Evolutionary conservation across 2,113 vertebrate species (phyloP).

Genomic region (Pluvialis apricaria): DNA sequence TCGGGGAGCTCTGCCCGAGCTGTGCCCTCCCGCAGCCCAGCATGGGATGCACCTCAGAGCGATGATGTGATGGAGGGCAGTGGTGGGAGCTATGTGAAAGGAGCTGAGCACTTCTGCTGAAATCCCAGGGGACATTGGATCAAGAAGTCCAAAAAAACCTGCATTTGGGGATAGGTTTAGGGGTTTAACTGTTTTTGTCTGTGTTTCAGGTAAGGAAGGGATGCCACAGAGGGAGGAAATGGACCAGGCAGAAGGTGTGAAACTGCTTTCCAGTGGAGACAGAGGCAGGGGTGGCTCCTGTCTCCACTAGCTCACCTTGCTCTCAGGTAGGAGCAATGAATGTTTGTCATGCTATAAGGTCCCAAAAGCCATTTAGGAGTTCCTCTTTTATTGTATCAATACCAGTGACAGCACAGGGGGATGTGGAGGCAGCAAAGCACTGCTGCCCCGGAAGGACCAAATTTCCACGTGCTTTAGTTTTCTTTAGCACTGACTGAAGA

Average conservation of each 20-base stretch:
- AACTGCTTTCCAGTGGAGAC: not conserved
- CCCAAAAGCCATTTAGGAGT: not conserved
- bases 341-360: not conserved
- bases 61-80: not conserved
- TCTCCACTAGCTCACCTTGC: not conserved
- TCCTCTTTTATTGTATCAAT: not conserved
- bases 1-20: not conserved
- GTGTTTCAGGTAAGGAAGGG: not conserved
- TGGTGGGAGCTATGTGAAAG: not conserved
- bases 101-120: not conserved
- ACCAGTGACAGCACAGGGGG: not conserved
- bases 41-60: not conserved
- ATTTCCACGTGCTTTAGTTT: not conserved
- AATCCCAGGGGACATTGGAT: not conserved
- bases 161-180: not conserved
- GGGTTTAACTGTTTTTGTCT: not conserved
- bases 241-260: not conserved
- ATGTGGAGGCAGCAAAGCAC: not conserved
- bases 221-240: not conserved
- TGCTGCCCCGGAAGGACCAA: not conserved
- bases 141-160: not conserved
- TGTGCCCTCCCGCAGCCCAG: not conserved
- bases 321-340: not conserved
- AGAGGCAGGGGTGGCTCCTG: not conserved
- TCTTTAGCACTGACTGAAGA: not conserved